These are phyloP conservation scores for Drymonia ruficornis DNA, from an alignment of 2,888 invertebrate genomes.

Conservation along the genomic window DNA sequence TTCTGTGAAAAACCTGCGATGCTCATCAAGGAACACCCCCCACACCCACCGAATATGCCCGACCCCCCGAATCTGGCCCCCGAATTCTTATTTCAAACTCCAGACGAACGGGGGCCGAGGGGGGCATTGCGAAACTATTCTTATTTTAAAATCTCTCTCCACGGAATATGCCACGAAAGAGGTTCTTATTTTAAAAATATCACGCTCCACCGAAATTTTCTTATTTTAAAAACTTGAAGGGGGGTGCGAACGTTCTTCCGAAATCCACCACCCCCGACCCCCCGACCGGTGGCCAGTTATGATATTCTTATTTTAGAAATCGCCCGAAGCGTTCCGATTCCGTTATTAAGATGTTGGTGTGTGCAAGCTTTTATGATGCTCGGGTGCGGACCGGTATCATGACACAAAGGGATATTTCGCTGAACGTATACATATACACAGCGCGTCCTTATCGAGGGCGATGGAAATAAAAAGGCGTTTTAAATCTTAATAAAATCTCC, in stretches of 20 bases:
- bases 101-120: conserved; percentile 70
- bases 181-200: conserved; percentile 84
- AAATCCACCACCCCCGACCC: conserved; percentile 67
- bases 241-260: conserved; percentile 80
- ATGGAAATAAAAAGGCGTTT: conserved; percentile 49
- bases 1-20: conserved; percentile 81
- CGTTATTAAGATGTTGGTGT: conserved; percentile 81
- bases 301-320: conserved; percentile 82
- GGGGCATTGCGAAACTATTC: conserved; percentile 83
- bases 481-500: conserved; percentile 44
- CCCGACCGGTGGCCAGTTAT: conserved; percentile 75
- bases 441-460: conserved; percentile 36
- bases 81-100: conserved; percentile 84
- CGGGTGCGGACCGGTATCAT: conserved; percentile 51
- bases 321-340: conserved; percentile 81
- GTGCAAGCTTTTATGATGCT: conserved; percentile 70
- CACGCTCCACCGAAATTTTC: conserved; percentile 84
- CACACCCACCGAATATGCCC: conserved; percentile 76
- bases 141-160: conserved; percentile 84
- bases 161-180: conserved; percentile 84
- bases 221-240: conserved; percentile 78
- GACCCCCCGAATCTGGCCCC: conserved; percentile 76
- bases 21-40: conserved; percentile 79
- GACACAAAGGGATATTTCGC: conserved; percentile 55
- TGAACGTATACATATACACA: conserved; percentile 41